Conservation (phyloP, 1,140 invertebrate species). For the Trialeurodes vaporariorum region DNA sequence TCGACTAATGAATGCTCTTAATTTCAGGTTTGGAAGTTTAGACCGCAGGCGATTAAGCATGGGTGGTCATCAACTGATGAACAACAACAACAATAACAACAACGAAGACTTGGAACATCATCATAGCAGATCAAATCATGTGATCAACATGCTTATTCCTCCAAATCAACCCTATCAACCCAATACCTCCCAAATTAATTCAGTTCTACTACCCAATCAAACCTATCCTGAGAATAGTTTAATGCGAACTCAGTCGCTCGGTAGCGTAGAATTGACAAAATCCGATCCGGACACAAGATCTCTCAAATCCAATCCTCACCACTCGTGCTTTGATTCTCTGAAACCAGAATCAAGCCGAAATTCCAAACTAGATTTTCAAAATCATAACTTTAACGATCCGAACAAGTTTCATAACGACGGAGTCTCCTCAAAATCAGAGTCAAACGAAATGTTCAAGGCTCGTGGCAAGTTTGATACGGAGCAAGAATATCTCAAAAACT, state of each 20-base stretch:
- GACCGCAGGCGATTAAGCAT: slow-evolving; percentile 37
- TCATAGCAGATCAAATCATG: background rate
- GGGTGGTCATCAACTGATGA: slow-evolving; percentile 9
- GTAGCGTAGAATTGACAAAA: slow-evolving; percentile 44
- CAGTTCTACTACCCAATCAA: slow-evolving; percentile 35
- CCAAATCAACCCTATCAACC: slow-evolving; percentile 12
- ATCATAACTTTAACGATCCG: background rate
- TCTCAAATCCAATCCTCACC: slow-evolving; percentile 4
- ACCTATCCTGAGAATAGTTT: slow-evolving; percentile 38
- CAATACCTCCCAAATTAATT: slow-evolving; percentile 16
- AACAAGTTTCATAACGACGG: background rate
- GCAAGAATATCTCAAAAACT: background rate
- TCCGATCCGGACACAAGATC: slow-evolving; percentile 19
- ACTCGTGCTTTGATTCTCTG: background rate
- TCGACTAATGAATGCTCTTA: too few species aligned
- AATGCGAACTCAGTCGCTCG: slow-evolving; percentile 46
- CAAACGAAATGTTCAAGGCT: background rate
- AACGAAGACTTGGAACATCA: slow-evolving; percentile 4
- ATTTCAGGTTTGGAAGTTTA: slow-evolving; percentile 49
- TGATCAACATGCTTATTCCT: background rate
- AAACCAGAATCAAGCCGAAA: background rate
- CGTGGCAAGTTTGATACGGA: background rate
- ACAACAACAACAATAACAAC: slow-evolving; percentile 3
- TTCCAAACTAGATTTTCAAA: background rate
- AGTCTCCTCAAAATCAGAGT: background rate